Evolutionary conservation across 2,888 invertebrate species (phyloP).

Genomic region (Mellilla xanthometata): DNA sequence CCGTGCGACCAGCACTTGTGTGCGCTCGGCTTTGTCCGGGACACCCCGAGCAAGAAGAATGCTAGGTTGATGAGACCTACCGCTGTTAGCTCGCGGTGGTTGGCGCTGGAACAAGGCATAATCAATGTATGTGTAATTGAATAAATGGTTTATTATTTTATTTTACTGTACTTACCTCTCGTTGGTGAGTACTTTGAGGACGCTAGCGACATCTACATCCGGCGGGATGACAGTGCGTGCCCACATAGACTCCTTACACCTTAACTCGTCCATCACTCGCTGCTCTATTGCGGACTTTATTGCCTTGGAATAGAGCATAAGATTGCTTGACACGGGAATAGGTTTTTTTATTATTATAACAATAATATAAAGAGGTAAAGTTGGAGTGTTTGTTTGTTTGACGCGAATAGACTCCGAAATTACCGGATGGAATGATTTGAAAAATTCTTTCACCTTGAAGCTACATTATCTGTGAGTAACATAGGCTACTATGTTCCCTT

Average conservation of each 20-base stretch:
- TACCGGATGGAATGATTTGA: too few species aligned
- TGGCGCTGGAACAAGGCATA: constrained; percentile 48
- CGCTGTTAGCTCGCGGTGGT: constrained; percentile 64
- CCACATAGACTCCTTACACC: constrained; percentile 58
- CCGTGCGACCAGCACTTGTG: constrained; percentile 59
- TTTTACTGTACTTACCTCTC: constrained; percentile 54
- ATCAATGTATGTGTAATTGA: too few species aligned
- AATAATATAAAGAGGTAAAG: too few species aligned
- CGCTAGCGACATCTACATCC: constrained; percentile 54
- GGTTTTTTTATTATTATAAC: too few species aligned
- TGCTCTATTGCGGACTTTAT: constrained; percentile 63
- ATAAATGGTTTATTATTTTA: neutral
- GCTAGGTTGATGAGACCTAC: constrained; percentile 66
- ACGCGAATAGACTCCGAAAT: too few species aligned
- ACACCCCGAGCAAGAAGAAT: constrained; percentile 53
- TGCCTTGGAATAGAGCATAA: constrained; percentile 39
- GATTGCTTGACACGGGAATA: neutral
- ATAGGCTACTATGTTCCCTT: too few species aligned
- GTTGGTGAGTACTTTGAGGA: constrained; percentile 65
- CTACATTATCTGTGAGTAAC: too few species aligned
- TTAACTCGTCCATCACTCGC: constrained; percentile 49
- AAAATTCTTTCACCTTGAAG: too few species aligned
- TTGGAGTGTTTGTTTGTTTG: too few species aligned
- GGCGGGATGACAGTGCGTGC: constrained; percentile 58
- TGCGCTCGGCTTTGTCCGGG: constrained; percentile 44